These are phyloP conservation scores for Volucella inanis DNA, from an alignment of 2,888 invertebrate species.

Conservation along the genomic window DNA sequence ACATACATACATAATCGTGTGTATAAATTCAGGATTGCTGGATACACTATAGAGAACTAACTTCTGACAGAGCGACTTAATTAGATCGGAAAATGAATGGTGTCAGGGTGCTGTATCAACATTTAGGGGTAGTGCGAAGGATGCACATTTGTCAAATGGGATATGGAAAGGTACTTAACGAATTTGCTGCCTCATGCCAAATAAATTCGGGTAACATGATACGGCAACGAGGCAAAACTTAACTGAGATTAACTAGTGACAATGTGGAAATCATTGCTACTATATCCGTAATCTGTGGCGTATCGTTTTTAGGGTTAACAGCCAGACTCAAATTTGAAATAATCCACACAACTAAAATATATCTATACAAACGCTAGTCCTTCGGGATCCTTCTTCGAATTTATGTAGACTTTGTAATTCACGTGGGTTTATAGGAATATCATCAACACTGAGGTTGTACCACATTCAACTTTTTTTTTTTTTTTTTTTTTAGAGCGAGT, in stretches of 20 bases:
- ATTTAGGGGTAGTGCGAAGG: neutral
- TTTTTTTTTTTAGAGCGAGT: too few relatives aligned
- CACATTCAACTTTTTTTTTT: too few relatives aligned
- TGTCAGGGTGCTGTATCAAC: slow-evolving; percentile 15
- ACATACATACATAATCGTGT: neutral
- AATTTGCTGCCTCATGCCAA: slow-evolving; percentile 2
- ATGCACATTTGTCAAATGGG: slow-evolving; percentile 29
- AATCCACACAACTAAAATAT: too few relatives aligned
- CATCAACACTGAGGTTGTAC: too few relatives aligned
- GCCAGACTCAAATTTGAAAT: too few relatives aligned
- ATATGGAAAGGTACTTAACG: slow-evolving; percentile 22
- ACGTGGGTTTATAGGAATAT: too few relatives aligned
- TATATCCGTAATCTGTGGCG: neutral
- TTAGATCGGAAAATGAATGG: slow-evolving; percentile 29
- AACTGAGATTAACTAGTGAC: neutral
- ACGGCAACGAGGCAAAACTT: neutral
- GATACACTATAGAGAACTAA: neutral
- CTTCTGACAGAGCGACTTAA: slow-evolving; percentile 5
- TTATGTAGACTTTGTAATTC: too few relatives aligned
- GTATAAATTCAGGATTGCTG: neutral
- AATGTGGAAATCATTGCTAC: neutral
- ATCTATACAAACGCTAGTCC: too few relatives aligned
- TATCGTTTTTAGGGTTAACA: too few relatives aligned
- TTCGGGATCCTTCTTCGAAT: too few relatives aligned
- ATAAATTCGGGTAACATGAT: slow-evolving; percentile 2